phyloP scores from a whole-genome alignment of 2,797 vertebrate species.

The Sternotherus odoratus region DNA sequence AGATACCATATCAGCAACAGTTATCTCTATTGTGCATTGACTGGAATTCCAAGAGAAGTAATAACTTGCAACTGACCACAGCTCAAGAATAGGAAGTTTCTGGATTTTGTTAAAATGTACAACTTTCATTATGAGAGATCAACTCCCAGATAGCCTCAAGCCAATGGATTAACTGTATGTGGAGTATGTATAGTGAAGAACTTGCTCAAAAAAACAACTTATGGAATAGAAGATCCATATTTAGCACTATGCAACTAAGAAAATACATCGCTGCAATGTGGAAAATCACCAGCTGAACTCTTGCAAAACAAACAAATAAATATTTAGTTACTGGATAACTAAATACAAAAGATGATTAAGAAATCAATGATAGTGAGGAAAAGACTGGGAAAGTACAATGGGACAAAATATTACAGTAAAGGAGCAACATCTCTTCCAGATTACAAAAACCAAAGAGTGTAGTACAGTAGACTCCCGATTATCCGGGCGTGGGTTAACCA shows the following conservation, averaged over 20 bases:
- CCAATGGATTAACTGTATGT: not conserved
- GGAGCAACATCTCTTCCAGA: not conserved
- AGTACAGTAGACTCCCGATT: too few relatives aligned
- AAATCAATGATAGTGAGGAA: not conserved
- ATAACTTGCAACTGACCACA: not conserved
- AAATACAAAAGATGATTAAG: not conserved
- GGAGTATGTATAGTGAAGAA: not conserved
- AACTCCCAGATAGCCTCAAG: not conserved
- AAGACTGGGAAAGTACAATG: not conserved
- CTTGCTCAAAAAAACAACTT: not conserved
- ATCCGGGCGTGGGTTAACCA: too few relatives aligned
- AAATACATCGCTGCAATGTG: not conserved
- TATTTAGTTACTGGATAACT: not conserved
- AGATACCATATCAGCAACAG: not conserved
- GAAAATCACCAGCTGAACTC: not conserved
- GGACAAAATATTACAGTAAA: not conserved
- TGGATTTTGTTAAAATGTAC: not conserved
- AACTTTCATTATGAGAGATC: not conserved
- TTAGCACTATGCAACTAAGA: not conserved
- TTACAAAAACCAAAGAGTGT: not conserved
- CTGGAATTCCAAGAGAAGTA: not conserved
- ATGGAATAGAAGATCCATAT: not conserved
- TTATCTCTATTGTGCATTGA: not conserved
- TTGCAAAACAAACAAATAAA: not conserved
- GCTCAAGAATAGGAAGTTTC: not conserved